Percentiles rank a stretch among this genome's conserved stretches.
Conservation (phyloP, 1,140 invertebrate species). For the Thaumetopoea pityocampa region DNA sequence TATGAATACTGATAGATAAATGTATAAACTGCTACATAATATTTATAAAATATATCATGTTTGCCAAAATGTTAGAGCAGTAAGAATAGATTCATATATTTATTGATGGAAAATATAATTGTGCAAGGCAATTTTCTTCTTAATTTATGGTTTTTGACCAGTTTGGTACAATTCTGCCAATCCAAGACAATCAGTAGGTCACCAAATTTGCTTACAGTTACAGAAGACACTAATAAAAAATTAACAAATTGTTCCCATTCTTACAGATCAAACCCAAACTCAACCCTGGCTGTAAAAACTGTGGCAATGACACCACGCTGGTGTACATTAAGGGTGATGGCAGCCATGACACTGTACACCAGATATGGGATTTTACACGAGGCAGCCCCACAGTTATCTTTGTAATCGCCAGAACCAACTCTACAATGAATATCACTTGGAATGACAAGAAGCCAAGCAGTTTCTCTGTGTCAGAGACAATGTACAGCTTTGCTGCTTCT, state of each 20-base stretch:
- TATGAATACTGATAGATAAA: no score
- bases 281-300: slow-evolving; percentile 51
- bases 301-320: slow-evolving; percentile 49
- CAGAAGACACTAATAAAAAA: background rate
- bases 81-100: no score
- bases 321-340: slow-evolving; percentile 74
- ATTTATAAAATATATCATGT: no score
- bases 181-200: background rate
- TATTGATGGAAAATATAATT: no score
- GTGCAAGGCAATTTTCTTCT: background rate
- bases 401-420: slow-evolving; percentile 60
- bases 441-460: slow-evolving; percentile 39
- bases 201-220: background rate
- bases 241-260: background rate
- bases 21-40: no score
- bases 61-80: no score
- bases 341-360: slow-evolving; percentile 75
- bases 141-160: no score
- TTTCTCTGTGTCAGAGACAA: slow-evolving; percentile 64
- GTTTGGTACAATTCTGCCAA: no score
- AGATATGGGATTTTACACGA: slow-evolving; percentile 78
- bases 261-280: slow-evolving; percentile 47
- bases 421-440: slow-evolving; percentile 72
- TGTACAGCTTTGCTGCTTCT: slow-evolving; percentile 75
- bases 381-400: slow-evolving; percentile 73